These are phyloP conservation scores for Chesias legatella DNA, from an alignment of 2,888 invertebrate genomes.

Conservation along the genomic window DNA sequence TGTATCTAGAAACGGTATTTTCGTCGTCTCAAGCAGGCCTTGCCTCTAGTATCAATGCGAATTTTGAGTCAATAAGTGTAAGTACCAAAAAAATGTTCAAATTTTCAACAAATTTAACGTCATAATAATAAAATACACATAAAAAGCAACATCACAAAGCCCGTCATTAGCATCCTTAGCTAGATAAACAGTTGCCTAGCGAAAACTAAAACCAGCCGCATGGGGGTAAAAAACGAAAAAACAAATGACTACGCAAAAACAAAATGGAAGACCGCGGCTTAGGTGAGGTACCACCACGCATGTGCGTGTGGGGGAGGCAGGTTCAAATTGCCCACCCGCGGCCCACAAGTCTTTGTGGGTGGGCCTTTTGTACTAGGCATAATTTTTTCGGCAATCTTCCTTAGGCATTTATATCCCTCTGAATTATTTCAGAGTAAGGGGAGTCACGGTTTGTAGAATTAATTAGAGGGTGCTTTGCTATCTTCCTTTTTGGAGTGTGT, in stretches of 20 bases:
- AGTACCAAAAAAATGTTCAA: no score
- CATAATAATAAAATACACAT: no score
- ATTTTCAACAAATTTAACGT: no score
- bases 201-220: constrained; percentile 34
- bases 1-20: no score
- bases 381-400: constrained; percentile 45
- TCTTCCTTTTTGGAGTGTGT: constrained; percentile 33
- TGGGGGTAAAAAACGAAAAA: constrained; percentile 31
- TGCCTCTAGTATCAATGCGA: no score
- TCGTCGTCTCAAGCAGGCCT: no score
- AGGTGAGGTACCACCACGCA: constrained; percentile 66
- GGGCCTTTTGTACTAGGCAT: constrained; percentile 51
- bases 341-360: constrained; percentile 34
- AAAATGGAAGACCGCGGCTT: constrained; percentile 70
- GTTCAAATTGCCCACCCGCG: constrained; percentile 23
- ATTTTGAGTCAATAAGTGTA: no score
- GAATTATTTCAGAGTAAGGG: constrained; percentile 33
- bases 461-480: constrained; percentile 54
- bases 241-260: constrained; percentile 54
- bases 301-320: constrained; percentile 57
- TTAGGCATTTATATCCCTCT: constrained; percentile 42
- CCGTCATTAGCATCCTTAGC: no score
- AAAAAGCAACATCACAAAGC: no score
- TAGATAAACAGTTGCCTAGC: constrained; percentile 31
- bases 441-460: constrained; percentile 58